Evolutionary conservation across 2,797 vertebrate species (phyloP).

Genomic region (Danio tinwini): DNA sequence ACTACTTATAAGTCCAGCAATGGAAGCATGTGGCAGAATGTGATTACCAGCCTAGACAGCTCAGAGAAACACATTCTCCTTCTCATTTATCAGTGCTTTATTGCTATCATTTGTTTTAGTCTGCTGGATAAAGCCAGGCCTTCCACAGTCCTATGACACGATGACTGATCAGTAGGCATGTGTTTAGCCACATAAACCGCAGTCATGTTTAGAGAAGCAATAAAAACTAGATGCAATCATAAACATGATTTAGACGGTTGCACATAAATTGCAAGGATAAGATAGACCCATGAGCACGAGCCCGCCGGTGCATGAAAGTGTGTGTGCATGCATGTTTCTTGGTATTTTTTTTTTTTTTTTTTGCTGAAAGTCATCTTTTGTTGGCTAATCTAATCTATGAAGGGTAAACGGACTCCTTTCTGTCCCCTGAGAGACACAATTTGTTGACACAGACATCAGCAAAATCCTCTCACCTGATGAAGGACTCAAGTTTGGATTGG

Average conservation of each 20-base stretch:
- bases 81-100: background rate
- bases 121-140: background rate
- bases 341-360: background rate
- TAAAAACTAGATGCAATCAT: background rate
- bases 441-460: slow-evolving; percentile 49
- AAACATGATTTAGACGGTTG: background rate
- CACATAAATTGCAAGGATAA: background rate
- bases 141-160: background rate
- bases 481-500: slow-evolving; percentile 52
- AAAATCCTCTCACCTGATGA: slow-evolving; percentile 55
- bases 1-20: background rate
- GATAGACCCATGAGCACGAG: background rate
- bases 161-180: background rate
- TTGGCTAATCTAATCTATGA: slow-evolving; percentile 40
- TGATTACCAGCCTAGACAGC: background rate
- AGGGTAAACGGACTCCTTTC: slow-evolving; percentile 47
- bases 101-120: slow-evolving; percentile 11
- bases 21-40: background rate
- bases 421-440: slow-evolving; percentile 49
- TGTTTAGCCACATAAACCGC: background rate
- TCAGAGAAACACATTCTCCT: background rate
- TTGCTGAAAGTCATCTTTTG: slow-evolving; percentile 47
- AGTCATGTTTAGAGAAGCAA: background rate
- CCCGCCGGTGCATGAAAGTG: background rate
- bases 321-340: background rate